Evolutionary conservation across 2,797 vertebrate species (phyloP), one percentile per base, ranked within the genome.

Genomic region (Chromis chromis): DNA sequence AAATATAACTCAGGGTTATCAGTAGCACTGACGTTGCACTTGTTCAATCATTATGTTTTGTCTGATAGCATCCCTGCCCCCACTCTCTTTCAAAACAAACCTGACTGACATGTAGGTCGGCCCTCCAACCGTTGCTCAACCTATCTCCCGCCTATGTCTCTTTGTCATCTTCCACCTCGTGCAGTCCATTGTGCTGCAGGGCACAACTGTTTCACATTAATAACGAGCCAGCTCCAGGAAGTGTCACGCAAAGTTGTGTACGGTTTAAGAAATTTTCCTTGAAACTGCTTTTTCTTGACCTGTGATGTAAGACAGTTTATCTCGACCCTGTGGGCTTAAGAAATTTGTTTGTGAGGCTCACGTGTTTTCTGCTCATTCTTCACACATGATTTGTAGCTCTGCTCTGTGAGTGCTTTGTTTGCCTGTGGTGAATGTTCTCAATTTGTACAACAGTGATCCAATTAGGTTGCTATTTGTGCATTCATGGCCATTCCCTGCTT

Each of bases 41-140:
- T 76, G 74, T 75, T 77, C 46, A 48, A 72, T 54, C 25, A 40
- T 76, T 19, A 65, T 65, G 40, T 58, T 33, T 44, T 65, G 9
- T 4, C 13, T 67, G 4, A 55, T 44, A 42, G 53, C 67, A 56
- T 79, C 79, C 76, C 88, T 74, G 62, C 80, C 83, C 85, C 73
- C 65, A 61, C 55, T 69, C 49, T 69, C 50, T 69, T 65, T 88
- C 70, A 89, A 90, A 93, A 94, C 89, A 92, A 91, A 92, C 86
- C 73, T 86, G 82, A 92, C 73, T 87, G 83, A 83, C 87, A 79
- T 81, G 79, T 88, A 78, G 72, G 72, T 68, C 49, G 70, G 58
- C 67, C 40, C 59, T 68, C 55, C 60, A 83, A 73, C 81, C 49
- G 70, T 92, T 92, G 90, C 82, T 79, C 85, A 94, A 89, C 71